Percentiles rank a stretch among this genome's conserved stretches.
Conservation (phyloP, 2,797 vertebrate genomes). For the Enoplosus armatus region DNA sequence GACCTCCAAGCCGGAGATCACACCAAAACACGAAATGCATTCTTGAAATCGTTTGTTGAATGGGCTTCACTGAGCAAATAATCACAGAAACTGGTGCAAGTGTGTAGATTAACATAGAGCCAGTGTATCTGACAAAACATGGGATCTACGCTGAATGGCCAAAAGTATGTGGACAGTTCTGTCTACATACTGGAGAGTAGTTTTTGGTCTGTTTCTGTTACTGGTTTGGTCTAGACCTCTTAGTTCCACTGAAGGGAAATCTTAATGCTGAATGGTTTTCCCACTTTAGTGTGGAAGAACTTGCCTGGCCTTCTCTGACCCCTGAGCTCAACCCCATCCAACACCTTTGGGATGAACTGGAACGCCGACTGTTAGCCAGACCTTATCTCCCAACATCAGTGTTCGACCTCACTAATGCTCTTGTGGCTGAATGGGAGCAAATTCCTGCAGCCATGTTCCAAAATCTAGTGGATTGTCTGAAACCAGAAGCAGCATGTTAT, state of each 20-base stretch:
- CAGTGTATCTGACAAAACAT: not conserved
- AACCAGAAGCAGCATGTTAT: not conserved
- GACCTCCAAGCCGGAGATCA: not conserved
- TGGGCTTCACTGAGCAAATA: no score
- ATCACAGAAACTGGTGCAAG: no score
- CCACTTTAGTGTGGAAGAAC: not conserved
- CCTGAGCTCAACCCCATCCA: not conserved
- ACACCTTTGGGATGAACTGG: not conserved
- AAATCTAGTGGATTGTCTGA: not conserved
- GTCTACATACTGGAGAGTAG: not conserved
- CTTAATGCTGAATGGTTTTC: not conserved
- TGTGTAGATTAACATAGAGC: not conserved
- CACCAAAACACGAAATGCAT: not conserved
- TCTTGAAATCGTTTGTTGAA: not conserved
- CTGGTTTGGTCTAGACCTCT: no score
- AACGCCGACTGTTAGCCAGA: not conserved
- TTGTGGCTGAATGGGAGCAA: not conserved
- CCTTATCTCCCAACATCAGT: not conserved
- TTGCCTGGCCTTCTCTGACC: not conserved
- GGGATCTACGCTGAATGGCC: no score
- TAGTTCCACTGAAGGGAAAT: no score
- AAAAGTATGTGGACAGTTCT: not conserved
- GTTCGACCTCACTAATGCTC: not conserved
- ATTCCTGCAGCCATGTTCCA: not conserved
- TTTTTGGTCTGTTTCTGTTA: not conserved